Evolutionary conservation across 2,797 vertebrate species (phyloP).

Genomic region (Sebastes nivosus): DNA sequence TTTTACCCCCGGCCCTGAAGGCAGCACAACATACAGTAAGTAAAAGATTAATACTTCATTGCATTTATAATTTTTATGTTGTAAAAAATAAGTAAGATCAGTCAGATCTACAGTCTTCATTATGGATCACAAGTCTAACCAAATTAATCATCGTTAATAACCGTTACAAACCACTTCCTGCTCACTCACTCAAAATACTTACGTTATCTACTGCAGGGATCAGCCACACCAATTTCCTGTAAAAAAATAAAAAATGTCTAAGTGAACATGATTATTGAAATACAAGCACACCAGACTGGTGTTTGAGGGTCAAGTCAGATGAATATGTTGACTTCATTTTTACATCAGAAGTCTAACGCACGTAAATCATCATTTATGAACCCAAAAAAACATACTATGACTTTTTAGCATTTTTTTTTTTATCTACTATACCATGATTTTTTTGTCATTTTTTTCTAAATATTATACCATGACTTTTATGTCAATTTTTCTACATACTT

Average conservation of each 20-base stretch:
- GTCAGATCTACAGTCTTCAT: constrained; percentile 68
- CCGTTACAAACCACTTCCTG: fast-evolving
- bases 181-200: background rate
- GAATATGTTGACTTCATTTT: constrained; percentile 78
- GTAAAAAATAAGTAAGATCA: fast-evolving
- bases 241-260: fast-evolving
- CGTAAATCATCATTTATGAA: constrained; percentile 70
- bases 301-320: constrained; percentile 45
- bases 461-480: no score
- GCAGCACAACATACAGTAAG: fast-evolving
- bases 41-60: fast-evolving
- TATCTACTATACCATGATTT: no score
- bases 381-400: fast-evolving
- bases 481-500: fast-evolving
- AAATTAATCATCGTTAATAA: constrained; percentile 68
- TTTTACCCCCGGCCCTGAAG: background rate
- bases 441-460: no score
- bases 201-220: background rate
- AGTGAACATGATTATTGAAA: background rate
- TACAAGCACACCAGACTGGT: fast-evolving
- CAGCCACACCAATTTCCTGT: background rate
- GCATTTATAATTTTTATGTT: background rate
- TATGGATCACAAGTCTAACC: constrained; percentile 87
- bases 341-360: constrained; percentile 90
- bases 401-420: no score